Evolutionary conservation across 2,797 vertebrate genomes (phyloP).

Genomic region (Limosa lapponica): DNA sequence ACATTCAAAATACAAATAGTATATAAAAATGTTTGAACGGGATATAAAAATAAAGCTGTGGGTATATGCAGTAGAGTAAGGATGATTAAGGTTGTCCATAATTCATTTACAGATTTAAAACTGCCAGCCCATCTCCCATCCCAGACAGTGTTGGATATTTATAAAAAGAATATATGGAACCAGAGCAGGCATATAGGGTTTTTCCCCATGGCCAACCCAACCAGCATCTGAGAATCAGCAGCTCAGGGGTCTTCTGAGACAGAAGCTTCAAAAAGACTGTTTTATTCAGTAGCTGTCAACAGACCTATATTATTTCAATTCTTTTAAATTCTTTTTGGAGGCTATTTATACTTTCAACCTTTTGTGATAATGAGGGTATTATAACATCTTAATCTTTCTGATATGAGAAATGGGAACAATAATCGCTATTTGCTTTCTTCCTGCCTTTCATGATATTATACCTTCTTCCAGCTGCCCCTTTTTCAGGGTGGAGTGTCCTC

Average conservation of each 20-base stretch:
- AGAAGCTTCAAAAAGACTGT: neutral
- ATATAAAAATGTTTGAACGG: neutral
- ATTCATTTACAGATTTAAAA: neutral
- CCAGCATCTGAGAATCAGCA: neutral
- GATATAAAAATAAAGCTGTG: neutral
- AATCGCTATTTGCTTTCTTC: neutral
- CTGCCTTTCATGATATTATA: neutral
- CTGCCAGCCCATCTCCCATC: neutral
- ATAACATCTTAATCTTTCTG: neutral
- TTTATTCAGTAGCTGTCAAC: neutral
- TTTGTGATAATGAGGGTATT: neutral
- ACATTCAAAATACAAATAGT: neutral
- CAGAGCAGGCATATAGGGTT: neutral
- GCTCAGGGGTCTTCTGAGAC: neutral
- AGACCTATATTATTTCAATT: neutral
- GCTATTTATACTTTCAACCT: neutral
- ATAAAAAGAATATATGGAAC: neutral
- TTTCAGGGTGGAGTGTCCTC: neutral
- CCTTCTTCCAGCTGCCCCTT: neutral
- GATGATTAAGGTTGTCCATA: neutral
- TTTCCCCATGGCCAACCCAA: neutral
- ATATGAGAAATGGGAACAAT: neutral
- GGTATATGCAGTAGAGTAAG: neutral
- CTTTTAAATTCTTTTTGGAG: neutral
- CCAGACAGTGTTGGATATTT: neutral